Evolutionary conservation across 2,888 invertebrate genomes (phyloP), one percentile per base, ranked within the genome.

Genomic region (Cerastis rubricosa): DNA sequence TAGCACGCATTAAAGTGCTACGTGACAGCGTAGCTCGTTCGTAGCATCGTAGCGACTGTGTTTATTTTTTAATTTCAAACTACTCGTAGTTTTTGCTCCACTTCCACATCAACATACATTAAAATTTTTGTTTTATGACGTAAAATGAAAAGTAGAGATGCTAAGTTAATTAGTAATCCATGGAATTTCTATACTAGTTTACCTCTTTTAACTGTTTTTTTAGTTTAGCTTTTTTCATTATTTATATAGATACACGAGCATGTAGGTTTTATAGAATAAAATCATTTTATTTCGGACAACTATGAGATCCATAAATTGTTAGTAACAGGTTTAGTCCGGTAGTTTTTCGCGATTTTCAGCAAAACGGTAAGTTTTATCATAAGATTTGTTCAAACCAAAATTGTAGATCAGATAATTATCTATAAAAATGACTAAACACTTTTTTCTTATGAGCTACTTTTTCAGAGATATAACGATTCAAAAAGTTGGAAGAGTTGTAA

Each of bases 1-100:
- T 68, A 80, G 85, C 70, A 71, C 35, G 12, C 19, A 64, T 29
- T 43, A 69, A 72, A 78, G 29, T 74, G 61, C 74, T 81, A 81
- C 84, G 74, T 63, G 54, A 59, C 11, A 2, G 12, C 76, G 77
- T 74, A 84, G 76, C 66, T 54, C 25, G 57, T 69, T 57, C 25
- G 74, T 83, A 61, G 72, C 76, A 29, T 66, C 65, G 59, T 49
- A 73, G 57, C 25, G 5, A n/a, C 12, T 64, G 25, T 47, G 35
- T 67, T 69, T 40, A 69, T 64, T 78, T 69, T n/a, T 29, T 2
- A 57, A 61, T 78, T 67, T 78, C 0, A 17, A 61, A 67, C 29
- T 54, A 51, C 25, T 9, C 19, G 12, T 29, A n/a, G 3, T 66
- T 71, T 45, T 40, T 49, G 0, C 40, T 45, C 12, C 9, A 22